Conservation (phyloP, 2,888 invertebrate species). For the Lycophotia porphyrea region DNA sequence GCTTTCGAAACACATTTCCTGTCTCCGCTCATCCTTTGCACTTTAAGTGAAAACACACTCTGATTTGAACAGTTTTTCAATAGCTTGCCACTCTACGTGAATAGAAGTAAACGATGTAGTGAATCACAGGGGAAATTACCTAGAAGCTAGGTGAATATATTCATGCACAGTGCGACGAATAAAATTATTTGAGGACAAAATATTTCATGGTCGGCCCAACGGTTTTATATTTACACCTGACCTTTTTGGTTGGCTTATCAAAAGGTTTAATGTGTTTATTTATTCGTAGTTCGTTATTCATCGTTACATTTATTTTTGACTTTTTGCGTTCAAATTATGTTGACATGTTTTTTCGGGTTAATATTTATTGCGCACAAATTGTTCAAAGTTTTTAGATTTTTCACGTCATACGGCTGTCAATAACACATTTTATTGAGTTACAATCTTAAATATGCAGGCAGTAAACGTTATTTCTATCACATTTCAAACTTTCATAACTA, state of each 20-base stretch:
- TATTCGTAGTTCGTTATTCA: conserved; percentile 31
- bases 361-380: neutral
- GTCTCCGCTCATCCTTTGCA: conserved; percentile 12
- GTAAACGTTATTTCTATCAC: conserved; percentile 8
- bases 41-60: conserved; percentile 35
- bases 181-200: conserved; percentile 53
- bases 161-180: conserved; percentile 63
- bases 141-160: conserved; percentile 74
- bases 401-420: neutral
- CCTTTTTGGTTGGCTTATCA: conserved; percentile 46
- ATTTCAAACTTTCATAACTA: conserved; percentile 13
- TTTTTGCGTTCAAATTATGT: conserved; percentile 8
- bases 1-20: conserved; percentile 18
- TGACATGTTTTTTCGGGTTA: neutral
- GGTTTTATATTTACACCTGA: conserved; percentile 37
- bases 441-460: neutral
- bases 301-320: conserved; percentile 16
- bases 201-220: conserved; percentile 14
- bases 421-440: neutral
- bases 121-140: conserved; percentile 82
- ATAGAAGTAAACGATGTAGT: conserved; percentile 84
- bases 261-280: conserved; percentile 46
- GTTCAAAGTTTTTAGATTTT: neutral
- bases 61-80: conserved; percentile 64
- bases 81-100: conserved; percentile 77